Evolutionary conservation across 2,113 vertebrate species (phyloP).

Genomic region (Xenopus laevis): DNA sequence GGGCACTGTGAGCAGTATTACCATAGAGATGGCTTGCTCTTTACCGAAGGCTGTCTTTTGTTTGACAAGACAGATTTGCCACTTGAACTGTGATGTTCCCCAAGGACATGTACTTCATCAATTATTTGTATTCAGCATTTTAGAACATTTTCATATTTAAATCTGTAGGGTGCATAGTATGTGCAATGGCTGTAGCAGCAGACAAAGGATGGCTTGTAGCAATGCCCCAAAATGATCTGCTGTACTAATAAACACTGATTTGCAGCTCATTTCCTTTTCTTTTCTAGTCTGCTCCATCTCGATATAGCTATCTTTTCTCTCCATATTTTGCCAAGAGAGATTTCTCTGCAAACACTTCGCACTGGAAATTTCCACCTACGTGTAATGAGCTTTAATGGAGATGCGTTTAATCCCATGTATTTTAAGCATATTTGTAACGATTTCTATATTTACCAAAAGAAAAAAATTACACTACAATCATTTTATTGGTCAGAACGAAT

Average conservation of each 20-base stretch:
- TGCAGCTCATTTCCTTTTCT: too few relatives aligned
- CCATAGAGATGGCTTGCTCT: conserved; percentile 77
- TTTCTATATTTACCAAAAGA: too few relatives aligned
- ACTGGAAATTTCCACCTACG: too few relatives aligned
- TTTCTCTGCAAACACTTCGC: too few relatives aligned
- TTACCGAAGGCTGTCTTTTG: conserved; percentile 71
- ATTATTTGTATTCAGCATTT: conserved; percentile 72
- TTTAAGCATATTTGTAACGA: too few relatives aligned
- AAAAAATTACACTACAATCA: too few relatives aligned
- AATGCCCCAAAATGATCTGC: conserved; percentile 27
- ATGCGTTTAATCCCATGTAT: too few relatives aligned
- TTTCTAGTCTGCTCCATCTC: too few relatives aligned
- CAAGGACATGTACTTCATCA: conserved; percentile 73
- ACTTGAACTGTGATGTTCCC: conserved; percentile 73
- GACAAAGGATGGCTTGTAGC: not conserved
- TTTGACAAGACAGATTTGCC: conserved; percentile 73
- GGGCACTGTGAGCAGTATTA: conserved; percentile 73
- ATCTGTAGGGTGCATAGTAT: conserved; percentile 6
- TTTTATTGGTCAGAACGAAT: too few relatives aligned
- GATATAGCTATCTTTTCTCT: too few relatives aligned
- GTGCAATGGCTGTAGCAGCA: conserved; percentile 2
- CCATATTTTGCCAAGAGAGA: too few relatives aligned
- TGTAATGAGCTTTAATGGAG: too few relatives aligned
- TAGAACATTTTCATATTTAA: conserved; percentile 67
- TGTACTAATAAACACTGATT: conserved; percentile 5